These are phyloP conservation scores for Notothenia coriiceps DNA, from an alignment of 2,113 vertebrate genomes.

Conservation along the genomic window DNA sequence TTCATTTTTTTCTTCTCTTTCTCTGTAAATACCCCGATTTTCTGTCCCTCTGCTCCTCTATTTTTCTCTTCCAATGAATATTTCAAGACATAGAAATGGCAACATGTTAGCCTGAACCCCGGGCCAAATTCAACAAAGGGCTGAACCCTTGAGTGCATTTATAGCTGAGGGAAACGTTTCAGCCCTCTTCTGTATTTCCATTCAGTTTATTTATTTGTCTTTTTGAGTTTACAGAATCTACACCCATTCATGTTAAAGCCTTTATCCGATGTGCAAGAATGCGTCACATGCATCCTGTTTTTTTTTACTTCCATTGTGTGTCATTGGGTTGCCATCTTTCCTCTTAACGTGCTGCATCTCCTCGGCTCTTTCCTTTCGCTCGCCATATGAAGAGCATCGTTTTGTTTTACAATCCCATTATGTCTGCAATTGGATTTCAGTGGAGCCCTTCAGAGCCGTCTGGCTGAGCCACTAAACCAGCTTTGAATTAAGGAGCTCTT, in stretches of 20 bases:
- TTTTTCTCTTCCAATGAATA: slow-evolving; percentile 67
- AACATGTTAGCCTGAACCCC: slow-evolving; percentile 48
- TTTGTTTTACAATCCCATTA: slow-evolving; percentile 82
- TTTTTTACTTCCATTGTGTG: slow-evolving; percentile 5
- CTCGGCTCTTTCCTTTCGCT: slow-evolving; percentile 38
- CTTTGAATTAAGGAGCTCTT: slow-evolving; percentile 83
- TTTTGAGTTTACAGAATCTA: slow-evolving; percentile 29
- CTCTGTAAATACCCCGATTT: slow-evolving; percentile 30
- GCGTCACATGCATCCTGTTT: neutral
- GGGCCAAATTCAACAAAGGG: slow-evolving; percentile 65
- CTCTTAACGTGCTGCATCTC: slow-evolving; percentile 20
- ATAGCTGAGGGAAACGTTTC: slow-evolving; percentile 71
- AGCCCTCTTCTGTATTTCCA: slow-evolving; percentile 33
- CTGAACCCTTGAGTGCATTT: slow-evolving; percentile 69
- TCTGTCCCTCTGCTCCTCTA: slow-evolving; percentile 20
- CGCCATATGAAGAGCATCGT: slow-evolving; percentile 54
- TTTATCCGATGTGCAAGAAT: slow-evolving; percentile 1
- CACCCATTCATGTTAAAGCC: slow-evolving; percentile 29
- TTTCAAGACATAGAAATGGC: slow-evolving; percentile 58
- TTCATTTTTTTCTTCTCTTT: neutral
- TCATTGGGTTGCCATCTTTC: slow-evolving; percentile 15
- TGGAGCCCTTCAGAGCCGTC: slow-evolving; percentile 79
- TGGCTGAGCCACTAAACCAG: slow-evolving; percentile 84
- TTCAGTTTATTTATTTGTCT: slow-evolving; percentile 44
- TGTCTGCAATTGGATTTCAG: slow-evolving; percentile 83